Conservation (phyloP, 1,140 invertebrate genomes). For the Macrosteles quadrilineatus region DNA sequence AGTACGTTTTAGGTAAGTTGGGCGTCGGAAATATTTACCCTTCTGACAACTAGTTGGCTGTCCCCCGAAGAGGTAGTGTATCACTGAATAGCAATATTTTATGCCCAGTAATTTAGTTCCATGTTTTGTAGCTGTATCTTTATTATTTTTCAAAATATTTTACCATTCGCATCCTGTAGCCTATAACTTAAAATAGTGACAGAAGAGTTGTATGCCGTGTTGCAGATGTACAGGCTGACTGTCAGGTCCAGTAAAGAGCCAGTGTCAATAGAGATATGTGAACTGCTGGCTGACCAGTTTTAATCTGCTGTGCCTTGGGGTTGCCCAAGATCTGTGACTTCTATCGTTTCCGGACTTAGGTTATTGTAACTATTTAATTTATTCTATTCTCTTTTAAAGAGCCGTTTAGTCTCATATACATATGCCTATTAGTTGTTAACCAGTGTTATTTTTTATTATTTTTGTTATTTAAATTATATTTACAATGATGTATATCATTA, state of each 20-base stretch:
- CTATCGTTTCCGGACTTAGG: not conserved
- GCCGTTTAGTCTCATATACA: conserved; percentile 10
- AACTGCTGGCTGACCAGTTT: conserved; percentile 89
- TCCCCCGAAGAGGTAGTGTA: too few species aligned
- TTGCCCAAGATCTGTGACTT: not conserved
- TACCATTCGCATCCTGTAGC: too few species aligned
- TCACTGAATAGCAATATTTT: too few species aligned
- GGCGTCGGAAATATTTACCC: too few species aligned
- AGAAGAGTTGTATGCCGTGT: too few species aligned
- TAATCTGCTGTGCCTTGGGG: conserved; percentile 31
- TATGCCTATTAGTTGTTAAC: conserved; percentile 24
- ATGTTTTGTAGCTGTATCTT: too few species aligned
- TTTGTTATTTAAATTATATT: conserved; percentile 24
- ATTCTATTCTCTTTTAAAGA: conserved; percentile 29
- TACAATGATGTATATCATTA: conserved; percentile 13
- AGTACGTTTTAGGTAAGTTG: too few species aligned
- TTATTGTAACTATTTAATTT: conserved; percentile 24
- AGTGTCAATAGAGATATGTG: conserved; percentile 87
- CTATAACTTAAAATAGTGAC: too few species aligned
- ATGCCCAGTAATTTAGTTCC: too few species aligned
- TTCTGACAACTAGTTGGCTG: too few species aligned
- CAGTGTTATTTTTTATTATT: conserved; percentile 24
- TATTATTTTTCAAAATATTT: too few species aligned
- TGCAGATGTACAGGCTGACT: conserved; percentile 96
- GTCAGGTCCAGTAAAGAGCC: conserved; percentile 95